Base-by-base conservation (phyloP, 2,888 invertebrate genomes). In the Drosophila rubida region DNA sequence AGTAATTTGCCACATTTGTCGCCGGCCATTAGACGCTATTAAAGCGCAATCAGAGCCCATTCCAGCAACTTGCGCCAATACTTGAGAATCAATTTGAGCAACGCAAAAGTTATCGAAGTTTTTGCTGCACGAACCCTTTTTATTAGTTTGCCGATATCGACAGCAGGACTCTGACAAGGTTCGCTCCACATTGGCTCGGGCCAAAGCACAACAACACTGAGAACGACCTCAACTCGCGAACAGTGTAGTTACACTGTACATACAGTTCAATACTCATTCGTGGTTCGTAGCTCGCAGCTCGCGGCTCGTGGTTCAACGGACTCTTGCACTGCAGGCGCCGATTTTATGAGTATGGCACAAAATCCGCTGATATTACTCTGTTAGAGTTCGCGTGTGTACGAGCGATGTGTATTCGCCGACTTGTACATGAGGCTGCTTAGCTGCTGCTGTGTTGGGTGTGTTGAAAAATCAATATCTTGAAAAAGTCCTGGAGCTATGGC, bases 1-100 rank as follows among this genome's bases (percentile, higher is more conserved):
- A 81, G 80, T 84, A 84, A 87, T 87, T 86, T 87, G 84, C 81
- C 85, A 79, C 84, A 84, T 84, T 85, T 81, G 87, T 87, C 80
- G 86, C 75, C 78, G 78, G 69, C 80, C 80, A 84, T 85, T 85
- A 84, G 78, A 78, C 62, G 74, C 84, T 80, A 84, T 85, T 87
- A 84, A 87, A 84, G 81, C 64, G 81, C 81, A 79, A 85, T 85
- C 87, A 87, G 77, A 65, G 58, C 35, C 61, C 58, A 51, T 68
- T 75, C 44, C 25, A 32, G 32, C 50, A 58, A 49, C 53, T 61
- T 71, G 58, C 30, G 7, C 42, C 76, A 45, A 68, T 60, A 61
- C 77, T 83, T 55, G 74, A 72, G 64, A 79, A 80, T 77, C 82
- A 81, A 85, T 85, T 84, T 72, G 41, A 61, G 5, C 54, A 58